A percentile compares a stretch with the other conserved stretches of the same genome.
Evolutionary conservation across 2,888 invertebrate genomes (phyloP).

Genomic region (Danaus chrysippus): DNA sequence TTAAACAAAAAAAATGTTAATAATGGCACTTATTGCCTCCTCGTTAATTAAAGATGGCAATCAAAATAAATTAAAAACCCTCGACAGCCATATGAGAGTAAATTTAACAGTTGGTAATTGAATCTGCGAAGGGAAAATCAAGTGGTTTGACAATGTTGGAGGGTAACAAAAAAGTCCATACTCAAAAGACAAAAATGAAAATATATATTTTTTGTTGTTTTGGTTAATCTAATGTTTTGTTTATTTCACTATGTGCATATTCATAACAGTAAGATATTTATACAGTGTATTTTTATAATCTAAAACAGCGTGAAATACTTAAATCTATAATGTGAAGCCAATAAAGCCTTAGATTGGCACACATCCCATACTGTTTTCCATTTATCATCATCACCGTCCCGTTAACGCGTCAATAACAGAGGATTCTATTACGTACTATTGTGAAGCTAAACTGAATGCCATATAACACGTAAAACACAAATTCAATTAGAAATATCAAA

Average conservation of each 20-base stretch:
- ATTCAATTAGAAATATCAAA: background rate
- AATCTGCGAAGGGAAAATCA: background rate
- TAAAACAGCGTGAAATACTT: background rate
- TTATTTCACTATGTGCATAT: too few species aligned
- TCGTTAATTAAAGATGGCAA: too few species aligned
- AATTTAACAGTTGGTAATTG: too few species aligned
- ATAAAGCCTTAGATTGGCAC: conserved; percentile 32
- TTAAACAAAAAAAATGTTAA: too few species aligned
- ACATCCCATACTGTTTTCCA: conserved; percentile 39
- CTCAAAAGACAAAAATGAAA: background rate
- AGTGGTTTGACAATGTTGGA: background rate
- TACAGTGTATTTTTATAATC: background rate
- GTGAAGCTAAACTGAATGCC: background rate
- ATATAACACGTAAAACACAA: background rate
- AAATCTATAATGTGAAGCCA: conserved; percentile 20
- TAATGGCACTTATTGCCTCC: too few species aligned
- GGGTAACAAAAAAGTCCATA: background rate
- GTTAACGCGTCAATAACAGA: conserved; percentile 41
- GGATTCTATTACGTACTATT: background rate
- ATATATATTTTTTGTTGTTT: background rate
- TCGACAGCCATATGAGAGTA: too few species aligned
- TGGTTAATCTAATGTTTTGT: too few species aligned
- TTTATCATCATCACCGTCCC: conserved; percentile 45
- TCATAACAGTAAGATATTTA: too few species aligned
- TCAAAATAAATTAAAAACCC: too few species aligned